Evolutionary conservation across 35 echinoderm and acorn worm genomes (phyloP), one percentile per base, ranked within the genome.

Genomic region (Heliocidaris tuberculata): DNA sequence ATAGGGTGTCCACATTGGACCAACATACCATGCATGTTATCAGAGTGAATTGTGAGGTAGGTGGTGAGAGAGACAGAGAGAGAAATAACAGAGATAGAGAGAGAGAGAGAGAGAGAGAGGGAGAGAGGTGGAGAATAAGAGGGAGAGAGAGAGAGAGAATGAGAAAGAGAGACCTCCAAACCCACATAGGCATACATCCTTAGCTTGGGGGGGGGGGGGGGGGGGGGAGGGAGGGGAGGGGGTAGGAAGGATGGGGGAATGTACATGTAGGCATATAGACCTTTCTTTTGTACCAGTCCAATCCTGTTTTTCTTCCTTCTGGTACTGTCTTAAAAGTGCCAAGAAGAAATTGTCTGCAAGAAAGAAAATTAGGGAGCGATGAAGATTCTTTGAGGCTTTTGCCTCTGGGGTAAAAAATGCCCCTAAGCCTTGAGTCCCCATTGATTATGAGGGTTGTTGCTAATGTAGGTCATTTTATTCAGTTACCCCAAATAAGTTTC

Each of bases 11-110:
- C 48, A 54, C 90, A 48, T 92, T 15, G 90, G 90, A 92, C 5
- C 47, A 92, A 92, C 90, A 92, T 92, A 92, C 90, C 90, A 92
- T 29, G 49, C 30, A 92, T 92, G 90, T 54, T 92, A 48, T 92
- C 30, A 8, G 32, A 90, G 88, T 48, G 88, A 90, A 42, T 90
- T 42, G 31, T 9, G 32, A 24, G 88, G 47, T 42, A 32, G 88
- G 88, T 42, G 88, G 32, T 3, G 31, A 32, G 88, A 24, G 88
- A 15, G 86, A 13, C 1, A 89, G 86, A 30, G 32, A 30, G 86
- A 32, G 2, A 89, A 89, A 32, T 15, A 30, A 32, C 13, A 32
- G 86, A 32, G 13, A 92, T 0, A 92, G 21, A 49, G 48, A 52
- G 49, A 92, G 90, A 49, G 16, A 54, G n/a, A 10, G 90, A 54